Base-by-base conservation (phyloP, 2,888 invertebrate genomes). In the Timema podura region DNA sequence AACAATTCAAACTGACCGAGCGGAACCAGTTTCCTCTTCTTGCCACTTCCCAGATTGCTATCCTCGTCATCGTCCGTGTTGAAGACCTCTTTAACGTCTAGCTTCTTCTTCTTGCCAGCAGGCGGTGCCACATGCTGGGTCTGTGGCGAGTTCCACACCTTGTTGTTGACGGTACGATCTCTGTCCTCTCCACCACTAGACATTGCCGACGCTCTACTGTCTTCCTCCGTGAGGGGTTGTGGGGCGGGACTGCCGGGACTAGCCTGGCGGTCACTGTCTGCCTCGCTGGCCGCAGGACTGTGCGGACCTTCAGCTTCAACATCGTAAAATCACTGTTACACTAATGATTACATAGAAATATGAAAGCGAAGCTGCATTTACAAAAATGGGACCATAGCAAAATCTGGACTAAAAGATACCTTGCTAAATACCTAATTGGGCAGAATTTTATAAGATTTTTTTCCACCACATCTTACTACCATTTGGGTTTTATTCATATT, bases 41-140 rank as follows among this genome's bases (percentile, higher is more conserved):
- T 91, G 69, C 83, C 82, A 49, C 80, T 77, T 71, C 82, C 81
- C 66, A 82, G 80, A 70, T 78, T 80, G 72, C 80, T 83, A 70
- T 89, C 89, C 73, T 85, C 86, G 75, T 91, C 91, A 75, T 93
- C 93, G 76, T 93, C 93, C 71, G 90, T 91, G 81, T 92, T 93
- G 79, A 95, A 95, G 5, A 94, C 93, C 77, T 92, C 92, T 74
- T 91, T 89, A 0, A 94, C 88, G 75, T 91, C 91, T 73, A 92
- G 84, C 79, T 91, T 92, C 81, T 91, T 92, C 77, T 90, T 89
- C 48, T 68, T 48, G 15, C 61, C 64, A 16, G 70, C 59, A 7
- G 70, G 68, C 5, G 69, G 51, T 6, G 44, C 64, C 47, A 46
- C 61, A 49, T 46, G 54, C 54, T 47, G 65, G 47, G 44, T n/a